phyloP scores from a whole-genome alignment of 2,888 invertebrate genomes.

The Scaptomyza flava region DNA sequence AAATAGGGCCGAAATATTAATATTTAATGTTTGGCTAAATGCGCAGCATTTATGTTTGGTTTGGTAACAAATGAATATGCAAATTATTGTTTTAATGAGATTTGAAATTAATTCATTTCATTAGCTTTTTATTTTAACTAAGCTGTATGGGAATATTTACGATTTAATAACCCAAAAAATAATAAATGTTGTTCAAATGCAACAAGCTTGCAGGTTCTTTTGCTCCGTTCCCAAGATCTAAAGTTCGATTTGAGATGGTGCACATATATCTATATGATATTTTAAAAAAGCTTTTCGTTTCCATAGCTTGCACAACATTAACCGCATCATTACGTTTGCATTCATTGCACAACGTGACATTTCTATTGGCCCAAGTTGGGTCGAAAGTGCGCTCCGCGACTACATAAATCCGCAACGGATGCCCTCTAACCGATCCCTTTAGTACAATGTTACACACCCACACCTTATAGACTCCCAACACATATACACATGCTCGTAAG shows the following conservation, averaged over 20 bases:
- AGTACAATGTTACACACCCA: slow-evolving; percentile 27
- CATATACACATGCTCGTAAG: slow-evolving; percentile 29
- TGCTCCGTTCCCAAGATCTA: background rate
- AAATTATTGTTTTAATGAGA: background rate
- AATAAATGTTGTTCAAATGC: background rate
- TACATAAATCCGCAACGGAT: slow-evolving; percentile 64
- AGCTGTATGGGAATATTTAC: background rate
- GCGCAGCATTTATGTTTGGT: slow-evolving; percentile 2
- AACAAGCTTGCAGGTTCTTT: background rate
- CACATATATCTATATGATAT: background rate
- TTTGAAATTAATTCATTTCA: background rate
- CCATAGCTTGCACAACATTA: slow-evolving; percentile 54
- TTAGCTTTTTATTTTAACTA: background rate
- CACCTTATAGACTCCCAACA: background rate
- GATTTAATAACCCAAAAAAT: background rate
- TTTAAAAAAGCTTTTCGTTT: slow-evolving; percentile 5
- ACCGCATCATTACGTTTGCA: slow-evolving; percentile 75
- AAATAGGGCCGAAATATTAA: background rate
- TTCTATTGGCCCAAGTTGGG: slow-evolving; percentile 72
- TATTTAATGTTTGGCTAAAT: slow-evolving; percentile 8
- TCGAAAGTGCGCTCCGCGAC: slow-evolving; percentile 59
- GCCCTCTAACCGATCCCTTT: slow-evolving; percentile 40
- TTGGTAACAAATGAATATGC: background rate
- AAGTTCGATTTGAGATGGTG: background rate
- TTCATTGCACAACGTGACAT: slow-evolving; percentile 77